phyloP scores from a whole-genome alignment of 1,140 invertebrate species.

The Monomorium pharaonis region DNA sequence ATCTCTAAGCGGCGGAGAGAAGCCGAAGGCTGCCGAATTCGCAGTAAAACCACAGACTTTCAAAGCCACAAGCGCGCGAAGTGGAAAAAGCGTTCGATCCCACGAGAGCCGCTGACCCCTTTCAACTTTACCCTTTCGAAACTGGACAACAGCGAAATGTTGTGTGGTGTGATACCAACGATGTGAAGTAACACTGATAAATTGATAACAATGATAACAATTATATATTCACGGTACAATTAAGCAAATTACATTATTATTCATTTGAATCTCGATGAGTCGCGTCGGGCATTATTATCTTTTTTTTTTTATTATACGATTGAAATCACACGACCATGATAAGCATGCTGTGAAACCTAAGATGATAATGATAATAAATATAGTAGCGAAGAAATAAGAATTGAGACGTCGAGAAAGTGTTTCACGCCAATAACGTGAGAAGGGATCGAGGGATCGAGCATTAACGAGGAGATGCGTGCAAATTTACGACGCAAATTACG shows the following conservation, averaged over 20 bases:
- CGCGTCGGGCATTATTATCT: not conserved
- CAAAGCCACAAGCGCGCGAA: not conserved
- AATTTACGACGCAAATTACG: constrained; percentile 37
- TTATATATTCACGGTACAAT: no score
- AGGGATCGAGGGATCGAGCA: constrained; percentile 22
- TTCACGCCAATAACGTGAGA: constrained; percentile 16
- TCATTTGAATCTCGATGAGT: no score
- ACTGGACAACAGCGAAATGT: not conserved
- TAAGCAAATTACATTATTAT: not conserved
- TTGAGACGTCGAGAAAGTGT: constrained; percentile 37
- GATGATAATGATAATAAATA: constrained; percentile 5
- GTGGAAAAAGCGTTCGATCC: not conserved
- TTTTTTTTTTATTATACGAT: not conserved
- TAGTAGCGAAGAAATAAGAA: constrained; percentile 20
- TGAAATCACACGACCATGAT: not conserved
- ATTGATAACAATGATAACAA: not conserved
- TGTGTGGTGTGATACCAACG: not conserved
- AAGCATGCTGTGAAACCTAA: not conserved
- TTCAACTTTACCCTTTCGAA: constrained; percentile 10
- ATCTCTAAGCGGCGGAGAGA: not conserved
- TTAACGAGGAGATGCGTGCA: constrained; percentile 48
- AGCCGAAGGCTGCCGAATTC: not conserved
- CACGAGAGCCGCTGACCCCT: not conserved
- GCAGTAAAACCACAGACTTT: not conserved
- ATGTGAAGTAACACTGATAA: not conserved